A percentile compares a stretch with the other conserved stretches of the same genome.
Conservation (phyloP, 1,140 invertebrate genomes). For the Augochlora pura region DNA sequence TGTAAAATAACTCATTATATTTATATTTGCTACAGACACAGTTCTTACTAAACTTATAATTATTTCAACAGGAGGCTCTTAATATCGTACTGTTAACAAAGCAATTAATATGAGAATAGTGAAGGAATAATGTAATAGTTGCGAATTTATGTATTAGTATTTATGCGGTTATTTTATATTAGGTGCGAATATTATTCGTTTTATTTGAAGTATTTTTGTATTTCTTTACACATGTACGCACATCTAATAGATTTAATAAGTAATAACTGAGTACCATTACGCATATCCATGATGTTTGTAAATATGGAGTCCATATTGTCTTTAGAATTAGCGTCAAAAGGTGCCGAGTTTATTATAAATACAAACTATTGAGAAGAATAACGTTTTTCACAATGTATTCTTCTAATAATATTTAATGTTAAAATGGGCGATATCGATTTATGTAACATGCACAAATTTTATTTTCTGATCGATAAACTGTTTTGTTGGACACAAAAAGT, state of each 20-base stretch:
- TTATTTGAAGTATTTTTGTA: slow-evolving; percentile 23
- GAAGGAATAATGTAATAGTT: background rate
- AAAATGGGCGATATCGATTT: background rate
- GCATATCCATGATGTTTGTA: slow-evolving; percentile 22
- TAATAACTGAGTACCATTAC: background rate
- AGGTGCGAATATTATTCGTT: slow-evolving; percentile 18
- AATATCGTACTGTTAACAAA: slow-evolving; percentile 1
- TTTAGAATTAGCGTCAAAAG: slow-evolving; percentile 5
- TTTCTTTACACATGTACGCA: slow-evolving; percentile 6
- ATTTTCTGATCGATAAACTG: background rate
- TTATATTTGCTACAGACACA: slow-evolving; percentile 25
- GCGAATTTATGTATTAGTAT: slow-evolving; percentile 8
- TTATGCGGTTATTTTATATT: slow-evolving; percentile 16
- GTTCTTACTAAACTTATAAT: background rate
- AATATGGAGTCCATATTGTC: slow-evolving; percentile 9
- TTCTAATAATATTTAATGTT: background rate
- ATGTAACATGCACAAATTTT: slow-evolving; percentile 11
- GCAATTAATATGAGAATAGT: slow-evolving; percentile 7
- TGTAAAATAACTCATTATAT: slow-evolving; percentile 3
- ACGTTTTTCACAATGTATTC: background rate
- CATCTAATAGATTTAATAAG: slow-evolving; percentile 5
- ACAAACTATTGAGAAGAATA: slow-evolving; percentile 1
- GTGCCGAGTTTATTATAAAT: slow-evolving; percentile 30
- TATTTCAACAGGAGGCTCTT: background rate
- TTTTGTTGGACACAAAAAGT: background rate